Percentiles rank a stretch among this genome's conserved stretches.
These are phyloP conservation scores for Trochalopteron elliotii DNA, from an alignment of 2,113 vertebrate species.

Conservation along the genomic window DNA sequence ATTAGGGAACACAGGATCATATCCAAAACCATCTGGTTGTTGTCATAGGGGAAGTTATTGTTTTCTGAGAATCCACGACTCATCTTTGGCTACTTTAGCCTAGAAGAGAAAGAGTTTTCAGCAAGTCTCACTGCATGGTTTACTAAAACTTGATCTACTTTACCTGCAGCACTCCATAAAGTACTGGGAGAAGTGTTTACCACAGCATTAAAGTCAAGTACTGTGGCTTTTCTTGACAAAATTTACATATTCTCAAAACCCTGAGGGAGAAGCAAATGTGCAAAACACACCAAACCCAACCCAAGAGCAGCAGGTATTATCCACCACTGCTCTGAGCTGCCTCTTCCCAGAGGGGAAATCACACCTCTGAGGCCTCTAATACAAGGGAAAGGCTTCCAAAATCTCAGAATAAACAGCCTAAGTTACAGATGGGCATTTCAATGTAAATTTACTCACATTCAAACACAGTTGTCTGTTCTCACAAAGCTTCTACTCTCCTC, in stretches of 20 bases:
- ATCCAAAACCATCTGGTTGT: slow-evolving; percentile 93
- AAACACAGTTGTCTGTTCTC: background rate
- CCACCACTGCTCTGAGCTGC: background rate
- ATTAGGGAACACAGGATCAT: slow-evolving; percentile 93
- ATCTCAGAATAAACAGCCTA: background rate
- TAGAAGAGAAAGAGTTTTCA: slow-evolving; percentile 11
- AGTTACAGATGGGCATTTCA: background rate
- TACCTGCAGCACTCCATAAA: background rate
- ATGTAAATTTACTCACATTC: background rate
- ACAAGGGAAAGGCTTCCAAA: background rate
- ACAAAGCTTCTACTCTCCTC: background rate
- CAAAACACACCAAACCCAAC: background rate
- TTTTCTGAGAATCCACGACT: slow-evolving; percentile 91
- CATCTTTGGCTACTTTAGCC: slow-evolving; percentile 78
- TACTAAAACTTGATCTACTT: background rate
- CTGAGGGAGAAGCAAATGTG: background rate
- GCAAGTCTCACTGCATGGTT: background rate
- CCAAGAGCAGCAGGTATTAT: background rate
- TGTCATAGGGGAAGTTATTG: slow-evolving; percentile 94
- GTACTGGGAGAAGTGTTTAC: background rate
- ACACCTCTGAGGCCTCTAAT: background rate
- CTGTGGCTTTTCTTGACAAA: background rate
- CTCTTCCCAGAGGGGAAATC: background rate
- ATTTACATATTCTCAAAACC: background rate
- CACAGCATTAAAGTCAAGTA: background rate